Evolutionary conservation across 2,888 invertebrate genomes (phyloP).

Genomic region (Hydrotaea diabolus): DNA sequence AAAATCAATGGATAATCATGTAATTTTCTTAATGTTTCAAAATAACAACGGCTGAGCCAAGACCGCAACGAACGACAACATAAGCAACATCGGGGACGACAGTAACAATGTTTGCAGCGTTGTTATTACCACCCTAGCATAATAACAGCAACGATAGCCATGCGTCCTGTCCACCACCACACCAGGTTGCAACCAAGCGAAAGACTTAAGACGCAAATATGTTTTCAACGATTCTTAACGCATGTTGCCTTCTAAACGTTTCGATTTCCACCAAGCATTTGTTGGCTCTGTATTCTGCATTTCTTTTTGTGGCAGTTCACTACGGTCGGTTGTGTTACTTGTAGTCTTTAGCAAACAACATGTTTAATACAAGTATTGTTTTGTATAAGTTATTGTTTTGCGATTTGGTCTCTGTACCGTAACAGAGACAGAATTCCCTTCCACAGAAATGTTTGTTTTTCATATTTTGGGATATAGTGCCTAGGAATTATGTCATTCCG

Average conservation of each 20-base stretch:
- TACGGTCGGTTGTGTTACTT: background rate
- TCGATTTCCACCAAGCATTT: conserved; percentile 41
- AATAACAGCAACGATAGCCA: conserved; percentile 21
- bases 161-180: no score
- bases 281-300: no score
- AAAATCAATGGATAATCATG: conserved; percentile 71
- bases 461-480: no score
- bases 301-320: background rate
- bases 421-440: no score
- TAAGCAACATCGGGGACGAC: conserved; percentile 47
- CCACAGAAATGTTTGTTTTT: no score
- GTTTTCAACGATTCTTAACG: conserved; percentile 63
- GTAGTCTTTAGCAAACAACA: no score
- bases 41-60: conserved; percentile 51
- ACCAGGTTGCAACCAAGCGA: background rate
- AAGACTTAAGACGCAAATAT: conserved; percentile 3
- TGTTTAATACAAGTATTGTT: no score
- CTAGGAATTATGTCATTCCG: no score
- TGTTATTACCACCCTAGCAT: background rate
- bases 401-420: no score
- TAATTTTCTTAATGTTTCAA: conserved; percentile 70
- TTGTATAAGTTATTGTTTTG: no score
- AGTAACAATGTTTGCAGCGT: conserved; percentile 31
- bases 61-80: no score
- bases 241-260: conserved; percentile 61